phyloP scores from a whole-genome alignment of 1,140 invertebrate genomes.

The Nebria ingens region DNA sequence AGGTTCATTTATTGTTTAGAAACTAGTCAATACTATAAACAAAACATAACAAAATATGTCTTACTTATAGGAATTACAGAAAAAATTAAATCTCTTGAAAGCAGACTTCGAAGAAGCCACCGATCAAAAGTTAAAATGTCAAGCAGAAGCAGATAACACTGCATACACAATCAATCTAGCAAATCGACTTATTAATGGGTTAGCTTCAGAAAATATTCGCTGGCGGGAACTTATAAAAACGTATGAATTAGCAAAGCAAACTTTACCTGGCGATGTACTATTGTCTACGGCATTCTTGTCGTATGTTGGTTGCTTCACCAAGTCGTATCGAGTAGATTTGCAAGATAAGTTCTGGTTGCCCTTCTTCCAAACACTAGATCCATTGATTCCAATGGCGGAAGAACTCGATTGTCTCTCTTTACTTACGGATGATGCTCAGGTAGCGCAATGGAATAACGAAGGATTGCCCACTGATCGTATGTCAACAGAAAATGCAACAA shows the following conservation, averaged over 20 bases:
- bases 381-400: slow-evolving; percentile 66
- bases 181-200: slow-evolving; percentile 82
- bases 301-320: slow-evolving; percentile 89
- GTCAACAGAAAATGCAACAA: slow-evolving; percentile 91
- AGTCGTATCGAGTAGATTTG: slow-evolving; percentile 69
- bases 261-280: slow-evolving; percentile 81
- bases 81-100: slow-evolving; percentile 60
- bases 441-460: slow-evolving; percentile 91
- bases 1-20: no score
- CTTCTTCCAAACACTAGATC: slow-evolving; percentile 47
- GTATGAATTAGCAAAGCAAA: slow-evolving; percentile 50
- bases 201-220: slow-evolving; percentile 84
- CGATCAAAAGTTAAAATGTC: slow-evolving; percentile 77
- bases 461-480: slow-evolving; percentile 84
- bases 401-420: slow-evolving; percentile 70
- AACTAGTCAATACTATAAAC: no score
- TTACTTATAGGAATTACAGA: slow-evolving; percentile 60
- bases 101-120: slow-evolving; percentile 76
- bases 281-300: slow-evolving; percentile 90
- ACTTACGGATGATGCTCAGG: slow-evolving; percentile 81
- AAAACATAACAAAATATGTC: no score
- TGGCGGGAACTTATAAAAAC: slow-evolving; percentile 39
- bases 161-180: slow-evolving; percentile 79
- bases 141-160: slow-evolving; percentile 75
- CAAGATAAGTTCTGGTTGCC: slow-evolving; percentile 74